Base-by-base conservation (phyloP, 2,113 vertebrate genomes). In the Uria lomvia region DNA sequence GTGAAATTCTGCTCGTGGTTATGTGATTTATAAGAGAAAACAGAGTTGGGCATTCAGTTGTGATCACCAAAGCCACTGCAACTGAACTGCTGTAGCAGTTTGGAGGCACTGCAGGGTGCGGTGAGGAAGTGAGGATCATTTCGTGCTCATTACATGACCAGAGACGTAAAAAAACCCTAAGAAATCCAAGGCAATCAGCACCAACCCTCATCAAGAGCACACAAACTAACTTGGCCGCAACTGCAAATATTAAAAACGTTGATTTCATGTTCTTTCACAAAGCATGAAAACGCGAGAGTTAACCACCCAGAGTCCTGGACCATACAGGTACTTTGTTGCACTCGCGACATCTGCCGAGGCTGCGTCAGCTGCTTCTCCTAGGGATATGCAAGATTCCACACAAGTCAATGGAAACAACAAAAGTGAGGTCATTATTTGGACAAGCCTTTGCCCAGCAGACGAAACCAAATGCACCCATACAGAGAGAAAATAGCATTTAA, bases 401-500 rank as follows among this genome's bases (percentile, higher is more conserved):
- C 13, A 76, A 90, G 24, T 43, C 75, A 85, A 73, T 26, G 59
- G 79, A 53, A 92, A 56, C 29, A 92, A 82, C 60, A 65, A 53
- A 86, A 68, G 65, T 23, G 40, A 94, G 90, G 58, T 84, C 78
- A 90, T 59, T 88, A 62, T 68, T 78, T 97, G 82, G 90, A 91
- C 47, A 73, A 94, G 78, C 52, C 59, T 92, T 95, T 88, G 92
- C 94, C 93, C 92, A 91, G 53, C n/a, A 95, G 86, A 95, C 85
- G 93, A 89, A 94, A 81, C 9, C 77, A 93, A 94, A 85, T 79
- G 67, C 47, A 88, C 17, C 56, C 87, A 72, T 53, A 76, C 13
- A 43, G 42, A 98, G 73, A 79, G 52, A 97, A 93, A 97, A 97
- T 56, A 62, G 87, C 93, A 97, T 92, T 95, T 94, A 93, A 74